Evolutionary conservation across 2,113 vertebrate genomes (phyloP).

Genomic region (Dendropsophus ebraccatus): DNA sequence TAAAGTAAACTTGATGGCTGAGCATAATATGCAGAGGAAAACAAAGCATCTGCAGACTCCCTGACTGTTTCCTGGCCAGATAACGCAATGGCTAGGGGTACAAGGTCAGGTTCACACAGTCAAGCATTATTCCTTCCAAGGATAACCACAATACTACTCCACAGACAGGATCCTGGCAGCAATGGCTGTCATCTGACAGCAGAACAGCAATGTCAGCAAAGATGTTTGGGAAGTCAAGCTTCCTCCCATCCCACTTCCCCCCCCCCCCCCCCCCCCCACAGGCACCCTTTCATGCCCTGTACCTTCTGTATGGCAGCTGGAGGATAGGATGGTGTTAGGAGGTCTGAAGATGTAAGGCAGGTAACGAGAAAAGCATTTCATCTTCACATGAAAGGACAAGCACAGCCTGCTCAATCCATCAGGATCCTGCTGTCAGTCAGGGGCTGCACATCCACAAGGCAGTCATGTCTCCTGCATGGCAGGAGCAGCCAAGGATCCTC

Average conservation of each 20-base stretch:
- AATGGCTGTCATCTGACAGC: slow-evolving; percentile 61
- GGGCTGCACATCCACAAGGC: slow-evolving; percentile 67
- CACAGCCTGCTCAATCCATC: slow-evolving; percentile 67
- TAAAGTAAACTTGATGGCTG: slow-evolving; percentile 49
- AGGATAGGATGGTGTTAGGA: slow-evolving; percentile 89
- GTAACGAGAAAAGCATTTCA: slow-evolving; percentile 98
- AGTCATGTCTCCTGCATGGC: slow-evolving; percentile 66
- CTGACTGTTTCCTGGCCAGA: background rate
- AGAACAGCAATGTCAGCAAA: slow-evolving; percentile 63
- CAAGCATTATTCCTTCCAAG: background rate
- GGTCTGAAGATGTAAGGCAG: slow-evolving; percentile 94
- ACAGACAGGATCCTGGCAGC: slow-evolving; percentile 60
- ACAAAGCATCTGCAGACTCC: slow-evolving; percentile 42
- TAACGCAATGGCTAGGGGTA: background rate
- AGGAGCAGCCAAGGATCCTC: slow-evolving; percentile 61
- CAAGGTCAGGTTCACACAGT: background rate
- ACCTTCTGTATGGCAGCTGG: slow-evolving; percentile 95
- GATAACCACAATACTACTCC: slow-evolving; percentile 29
- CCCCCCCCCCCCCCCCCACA: slow-evolving; percentile 53
- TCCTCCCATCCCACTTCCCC: slow-evolving; percentile 60
- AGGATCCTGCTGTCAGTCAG: slow-evolving; percentile 63
- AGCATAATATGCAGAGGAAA: slow-evolving; percentile 29
- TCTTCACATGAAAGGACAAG: slow-evolving; percentile 78
- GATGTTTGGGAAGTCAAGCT: slow-evolving; percentile 61
- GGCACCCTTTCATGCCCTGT: slow-evolving; percentile 70